A percentile compares a stretch with the other conserved stretches of the same genome.
phyloP scores from a whole-genome alignment of 2,888 invertebrate species.

The Philaethria dido region DNA sequence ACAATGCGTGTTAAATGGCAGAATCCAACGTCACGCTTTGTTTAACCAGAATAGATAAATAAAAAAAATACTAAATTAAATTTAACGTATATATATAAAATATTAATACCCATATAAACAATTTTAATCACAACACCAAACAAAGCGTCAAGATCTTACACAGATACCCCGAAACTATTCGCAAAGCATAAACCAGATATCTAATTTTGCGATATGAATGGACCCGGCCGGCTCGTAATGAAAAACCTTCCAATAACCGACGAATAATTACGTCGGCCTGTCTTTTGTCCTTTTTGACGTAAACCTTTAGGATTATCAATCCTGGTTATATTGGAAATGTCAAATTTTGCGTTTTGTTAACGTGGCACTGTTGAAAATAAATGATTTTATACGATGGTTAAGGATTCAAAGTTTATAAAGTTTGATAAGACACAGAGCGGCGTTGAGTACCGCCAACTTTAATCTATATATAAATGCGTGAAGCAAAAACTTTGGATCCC shows the following conservation, averaged over 20 bases:
- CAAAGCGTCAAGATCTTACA: neutral
- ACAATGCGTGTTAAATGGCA: too few species aligned
- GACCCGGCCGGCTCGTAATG: conserved; percentile 47
- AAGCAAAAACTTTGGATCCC: too few species aligned
- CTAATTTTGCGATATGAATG: conserved; percentile 61
- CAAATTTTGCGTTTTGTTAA: neutral
- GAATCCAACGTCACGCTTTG: too few species aligned
- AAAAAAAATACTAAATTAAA: neutral
- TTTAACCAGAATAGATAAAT: too few species aligned
- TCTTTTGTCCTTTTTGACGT: conserved; percentile 18
- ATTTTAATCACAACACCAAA: conserved; percentile 11
- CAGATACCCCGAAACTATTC: conserved; percentile 35
- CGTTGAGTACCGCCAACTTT: too few species aligned
- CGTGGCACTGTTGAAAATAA: neutral
- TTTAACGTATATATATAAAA: too few species aligned
- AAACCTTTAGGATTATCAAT: conserved; percentile 6
- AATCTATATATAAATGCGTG: too few species aligned
- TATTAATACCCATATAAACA: neutral
- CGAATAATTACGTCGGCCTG: conserved; percentile 34
- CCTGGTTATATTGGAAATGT: neutral
- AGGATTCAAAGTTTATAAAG: too few species aligned
- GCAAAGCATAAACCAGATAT: conserved; percentile 50
- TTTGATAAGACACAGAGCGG: too few species aligned
- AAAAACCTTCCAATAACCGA: conserved; percentile 41
- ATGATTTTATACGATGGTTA: too few species aligned